These are phyloP conservation scores for Hycleus phaleratus DNA, from an alignment of 1,140 invertebrate species.

Conservation along the genomic window DNA sequence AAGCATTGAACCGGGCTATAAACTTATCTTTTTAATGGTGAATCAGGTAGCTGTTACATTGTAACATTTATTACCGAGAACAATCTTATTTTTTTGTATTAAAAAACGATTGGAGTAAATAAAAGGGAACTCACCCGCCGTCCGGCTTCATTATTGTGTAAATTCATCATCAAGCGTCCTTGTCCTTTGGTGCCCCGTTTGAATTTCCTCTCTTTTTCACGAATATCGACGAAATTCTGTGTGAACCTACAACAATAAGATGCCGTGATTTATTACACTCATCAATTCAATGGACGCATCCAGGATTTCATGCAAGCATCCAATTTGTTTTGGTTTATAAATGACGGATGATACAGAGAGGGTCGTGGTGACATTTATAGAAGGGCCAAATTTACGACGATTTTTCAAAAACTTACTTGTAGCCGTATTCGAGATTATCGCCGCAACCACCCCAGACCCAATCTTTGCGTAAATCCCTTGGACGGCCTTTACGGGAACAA, in stretches of 20 bases:
- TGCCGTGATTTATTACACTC: neutral
- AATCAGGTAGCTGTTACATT: too few species aligned
- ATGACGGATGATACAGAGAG: conserved; percentile 17
- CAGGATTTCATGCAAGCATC: neutral
- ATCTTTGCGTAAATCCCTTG: conserved; percentile 71
- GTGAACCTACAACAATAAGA: conserved; percentile 61
- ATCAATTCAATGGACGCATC: neutral
- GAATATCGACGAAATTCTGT: conserved; percentile 83
- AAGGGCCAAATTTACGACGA: neutral
- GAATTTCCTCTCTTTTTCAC: conserved; percentile 67
- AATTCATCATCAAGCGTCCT: conserved; percentile 81
- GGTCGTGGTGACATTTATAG: neutral
- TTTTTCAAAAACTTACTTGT: conserved; percentile 61
- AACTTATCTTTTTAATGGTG: too few species aligned
- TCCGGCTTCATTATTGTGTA: conserved; percentile 92
- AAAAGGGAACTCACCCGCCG: conserved; percentile 62
- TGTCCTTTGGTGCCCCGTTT: conserved; percentile 66
- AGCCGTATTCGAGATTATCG: conserved; percentile 91
- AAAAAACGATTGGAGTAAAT: neutral
- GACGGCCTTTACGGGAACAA: conserved; percentile 71
- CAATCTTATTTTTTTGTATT: neutral
- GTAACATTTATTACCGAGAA: too few species aligned
- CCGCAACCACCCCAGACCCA: conserved; percentile 98
- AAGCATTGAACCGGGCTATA: too few species aligned
- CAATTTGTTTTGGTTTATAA: neutral